Percentiles rank a stretch among this genome's conserved stretches.
Conservation (phyloP, 2,797 vertebrate genomes). For the Leuciscus waleckii region DNA sequence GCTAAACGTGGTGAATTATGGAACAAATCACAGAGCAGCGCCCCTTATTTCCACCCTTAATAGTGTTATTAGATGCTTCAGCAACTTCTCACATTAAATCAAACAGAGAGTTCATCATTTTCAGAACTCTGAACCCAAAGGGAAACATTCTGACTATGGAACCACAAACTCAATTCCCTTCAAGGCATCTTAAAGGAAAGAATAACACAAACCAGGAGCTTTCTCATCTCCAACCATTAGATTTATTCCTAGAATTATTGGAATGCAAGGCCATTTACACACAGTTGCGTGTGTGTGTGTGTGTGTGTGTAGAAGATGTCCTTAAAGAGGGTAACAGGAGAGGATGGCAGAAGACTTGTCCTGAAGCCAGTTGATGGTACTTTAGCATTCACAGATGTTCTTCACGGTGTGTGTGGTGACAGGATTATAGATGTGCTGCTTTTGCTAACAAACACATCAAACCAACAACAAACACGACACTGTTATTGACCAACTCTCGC, state of each 20-base stretch:
- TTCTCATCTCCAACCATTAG: conserved; percentile 40
- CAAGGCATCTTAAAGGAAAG: conserved; percentile 17
- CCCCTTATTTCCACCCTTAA: conserved; percentile 38
- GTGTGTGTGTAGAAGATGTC: not conserved
- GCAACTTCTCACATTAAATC: conserved; percentile 53
- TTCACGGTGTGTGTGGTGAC: conserved; percentile 42
- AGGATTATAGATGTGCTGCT: conserved; percentile 52
- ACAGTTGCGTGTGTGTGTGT: conserved; percentile 2
- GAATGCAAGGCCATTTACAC: conserved; percentile 8
- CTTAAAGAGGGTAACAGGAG: not conserved
- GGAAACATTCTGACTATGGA: conserved; percentile 47
- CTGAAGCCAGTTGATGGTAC: conserved; percentile 18
- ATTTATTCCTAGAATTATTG: conserved; percentile 10
- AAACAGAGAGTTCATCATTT: conserved; percentile 60
- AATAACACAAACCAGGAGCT: conserved; percentile 1
- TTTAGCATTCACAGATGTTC: conserved; percentile 48
- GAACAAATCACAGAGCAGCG: conserved; percentile 35
- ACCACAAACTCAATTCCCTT: conserved; percentile 45
- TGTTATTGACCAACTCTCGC: not conserved
- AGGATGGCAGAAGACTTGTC: conserved; percentile 27
- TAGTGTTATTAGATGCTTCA: conserved; percentile 56
- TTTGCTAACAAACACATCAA: conserved; percentile 43
- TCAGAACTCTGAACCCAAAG: conserved; percentile 48
- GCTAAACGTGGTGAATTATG: conserved; percentile 33
- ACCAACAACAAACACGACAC: not conserved